Evolutionary conservation across 2,888 invertebrate genomes (phyloP), one percentile per base, ranked within the genome.

Genomic region (Apotomis capreana): DNA sequence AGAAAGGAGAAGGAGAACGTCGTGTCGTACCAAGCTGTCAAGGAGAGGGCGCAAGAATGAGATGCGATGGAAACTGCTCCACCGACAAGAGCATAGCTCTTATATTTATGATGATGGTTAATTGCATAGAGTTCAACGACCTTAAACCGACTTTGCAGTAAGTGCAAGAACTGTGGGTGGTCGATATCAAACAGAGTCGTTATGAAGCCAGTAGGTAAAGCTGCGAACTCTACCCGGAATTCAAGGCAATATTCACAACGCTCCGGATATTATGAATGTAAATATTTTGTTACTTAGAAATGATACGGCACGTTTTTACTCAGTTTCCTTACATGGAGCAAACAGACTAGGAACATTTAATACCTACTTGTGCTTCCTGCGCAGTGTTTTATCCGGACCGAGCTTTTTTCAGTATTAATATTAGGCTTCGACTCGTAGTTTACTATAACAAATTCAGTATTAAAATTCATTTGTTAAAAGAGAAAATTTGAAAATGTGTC

Each of bases 231-330:
- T 46, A 36, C 15, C 55, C 46, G 51, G 51, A 40, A 59, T 44
- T 51, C 4, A 26, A 49, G 26, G 49, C 10, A 51, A 61, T 57
- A 67, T 57, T 51, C 37, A 60, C 55, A 26, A 55, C 54, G 26
- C 12, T 57, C n/a, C 26, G 51, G 15, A 67, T 51, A 55, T 44
- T 40, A 12, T 9, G 51, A 71, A 61, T 70, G 65, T 67, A 67
- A 71, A 71, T 61, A 67, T 71, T 61, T 26, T 67, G 58, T 59
- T 65, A 37, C 58, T 37, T 15, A 40, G 60, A 40, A 67, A 67
- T 36, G 71, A 71, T 71, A 67, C 15, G 57, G 71, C 71, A 71
- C 71, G 67, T 55, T n/a, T 51, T 6, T 26, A 9, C 44, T 26
- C n/a, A 40, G 58, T 58, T 58, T 15, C 67, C 57, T 49, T 49